Evolutionary conservation across 2,113 vertebrate genomes (phyloP), one percentile per base, ranked within the genome.

Genomic region (Etheostoma cragini): DNA sequence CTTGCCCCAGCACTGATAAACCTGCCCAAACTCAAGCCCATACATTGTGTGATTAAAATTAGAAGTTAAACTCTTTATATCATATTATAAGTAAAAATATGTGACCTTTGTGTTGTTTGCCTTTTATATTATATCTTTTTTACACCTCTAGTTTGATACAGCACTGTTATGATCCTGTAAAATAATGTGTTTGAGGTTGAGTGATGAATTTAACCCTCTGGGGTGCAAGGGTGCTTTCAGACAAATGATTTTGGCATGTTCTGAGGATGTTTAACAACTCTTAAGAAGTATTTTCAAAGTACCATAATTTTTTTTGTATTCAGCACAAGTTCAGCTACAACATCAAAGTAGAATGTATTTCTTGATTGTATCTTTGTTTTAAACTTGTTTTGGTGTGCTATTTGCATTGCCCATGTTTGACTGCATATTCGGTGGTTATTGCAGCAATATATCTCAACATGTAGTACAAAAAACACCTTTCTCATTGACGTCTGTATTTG

Each of bases 401-500:
- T 60, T 42, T 50, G 13, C 0, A n/a, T 56, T 26, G 11, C 69
- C 64, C 5, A 22, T 72, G 53, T 22, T 68, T 52, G 33, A 50
- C 58, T 47, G 54, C 54, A 22, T 6, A 14, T 53, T 21, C 30
- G 17, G 24, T 7, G 10, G 17, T 80, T 42, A 50, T 45, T 15
- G 24, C 17, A 11, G 53, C 38, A 70, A 54, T 66, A 61, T 21
- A 60, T 24, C 56, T 72, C 24, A 72, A 61, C 58, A 47, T 61
- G 42, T 81, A 19, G 61, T 62, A 79, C 26, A 52, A 68, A 70
- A 66, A 57, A 54, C 24, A 52, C 35, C 35, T 82, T 57, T 53
- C 38, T 62, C 65, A 67, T 47, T 87, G 82, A 89, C 24, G 78
- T 87, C 83, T 87, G 35, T 84, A 42, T 89, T 91, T 80, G 54